Conservation (phyloP, 2,113 vertebrate species). For the Odontesthes bonariensis region DNA sequence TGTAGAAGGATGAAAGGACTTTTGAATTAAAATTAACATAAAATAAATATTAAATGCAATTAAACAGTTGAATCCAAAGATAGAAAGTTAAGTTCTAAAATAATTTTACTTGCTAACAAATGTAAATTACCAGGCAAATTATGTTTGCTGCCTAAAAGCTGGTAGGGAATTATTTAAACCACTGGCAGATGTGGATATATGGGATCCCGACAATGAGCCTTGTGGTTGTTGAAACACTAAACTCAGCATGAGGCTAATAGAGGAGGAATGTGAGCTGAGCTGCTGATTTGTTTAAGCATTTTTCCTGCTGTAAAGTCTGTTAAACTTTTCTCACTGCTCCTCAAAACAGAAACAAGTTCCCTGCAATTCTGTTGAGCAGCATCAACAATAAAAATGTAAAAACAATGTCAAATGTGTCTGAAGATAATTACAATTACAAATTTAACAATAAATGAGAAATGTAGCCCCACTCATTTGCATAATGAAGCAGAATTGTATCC, state of each 20-base stretch:
- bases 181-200: constrained; percentile 41
- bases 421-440: too few relatives aligned
- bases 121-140: constrained; percentile 26
- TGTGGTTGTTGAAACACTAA: constrained; percentile 34
- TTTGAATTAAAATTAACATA: constrained; percentile 20
- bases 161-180: constrained; percentile 36
- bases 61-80: constrained; percentile 11
- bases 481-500: too few relatives aligned
- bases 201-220: constrained; percentile 27
- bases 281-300: constrained; percentile 29
- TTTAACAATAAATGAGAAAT: too few relatives aligned
- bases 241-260: constrained; percentile 60
- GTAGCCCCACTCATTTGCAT: too few relatives aligned
- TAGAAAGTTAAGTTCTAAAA: constrained; percentile 14
- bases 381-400: neutral
- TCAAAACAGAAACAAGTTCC: constrained; percentile 1
- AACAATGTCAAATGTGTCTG: too few relatives aligned
- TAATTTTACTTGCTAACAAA: constrained; percentile 29
- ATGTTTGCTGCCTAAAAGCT: constrained; percentile 28
- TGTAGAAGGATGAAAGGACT: neutral
- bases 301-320: constrained; percentile 20
- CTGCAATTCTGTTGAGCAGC: neutral
- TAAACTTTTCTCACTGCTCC: constrained; percentile 3
- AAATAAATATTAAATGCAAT: constrained; percentile 17
- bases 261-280: constrained; percentile 34